Evolutionary conservation across 2,888 invertebrate genomes (phyloP), one percentile per base, ranked within the genome.

Genomic region (Villa cingulata): DNA sequence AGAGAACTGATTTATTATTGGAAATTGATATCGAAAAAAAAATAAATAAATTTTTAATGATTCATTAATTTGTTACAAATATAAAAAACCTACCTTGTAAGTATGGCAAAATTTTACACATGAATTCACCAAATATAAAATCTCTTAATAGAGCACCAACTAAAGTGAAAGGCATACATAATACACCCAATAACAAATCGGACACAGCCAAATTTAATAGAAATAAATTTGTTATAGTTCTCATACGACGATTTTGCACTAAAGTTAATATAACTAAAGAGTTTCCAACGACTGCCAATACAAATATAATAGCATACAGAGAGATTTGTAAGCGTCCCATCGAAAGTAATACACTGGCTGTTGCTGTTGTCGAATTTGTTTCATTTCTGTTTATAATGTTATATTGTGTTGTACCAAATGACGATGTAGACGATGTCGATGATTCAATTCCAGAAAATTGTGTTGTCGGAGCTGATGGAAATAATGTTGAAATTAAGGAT

Each of bases 231-330:
- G 85, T 85, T 20, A 85, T 81, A 0, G 85, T 85, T 56, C 86
- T 71, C 86, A 86, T 86, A 52, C 84, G 70, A 55, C 81, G 77
- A 62, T 86, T 85, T 57, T 79, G 77, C 1, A 81, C 75, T 19
- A 86, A 68, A 1, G 85, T 86, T 27, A 85, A 75, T 51, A 89
- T 80, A 37, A 90, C 89, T 55, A 88, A 71, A 27, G 79, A 75
- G 65, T 90, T 90, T 0, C 89, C 89, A 1, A 82, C 74, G 51
- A 88, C 77, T 1, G 87, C 81, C 42, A 87, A 72, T 38, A 86
- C 62, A 61, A 89, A 86, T 55, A 89, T 88, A 23, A 79, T 69
- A 48, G 80, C 76, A 62, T 88, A 88, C 1, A 86, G 75, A 0
- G 85, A 55, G 27, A 57, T 56, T 50, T 56, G 56, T 49, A 57